Percentiles rank a stretch among this genome's conserved stretches.
These are phyloP conservation scores for Trachelus tabidus DNA, from an alignment of 2,888 invertebrate genomes.

Conservation along the genomic window DNA sequence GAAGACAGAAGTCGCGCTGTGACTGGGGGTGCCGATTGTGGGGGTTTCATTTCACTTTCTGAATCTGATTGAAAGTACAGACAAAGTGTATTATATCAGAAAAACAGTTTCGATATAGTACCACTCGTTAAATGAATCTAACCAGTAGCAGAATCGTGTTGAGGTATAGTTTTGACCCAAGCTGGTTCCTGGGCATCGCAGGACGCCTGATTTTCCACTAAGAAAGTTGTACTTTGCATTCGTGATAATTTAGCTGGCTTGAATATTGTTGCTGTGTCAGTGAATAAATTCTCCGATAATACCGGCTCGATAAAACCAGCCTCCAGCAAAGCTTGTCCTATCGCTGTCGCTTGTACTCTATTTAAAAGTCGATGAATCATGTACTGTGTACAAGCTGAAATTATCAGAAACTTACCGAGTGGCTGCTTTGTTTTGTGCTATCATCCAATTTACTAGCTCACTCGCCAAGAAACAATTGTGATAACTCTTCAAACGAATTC, in stretches of 20 bases:
- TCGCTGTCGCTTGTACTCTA: conserved; percentile 80
- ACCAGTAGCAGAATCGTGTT: conserved; percentile 66
- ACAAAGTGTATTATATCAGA: background rate
- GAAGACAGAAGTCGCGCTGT: conserved; percentile 65
- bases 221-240: conserved; percentile 58
- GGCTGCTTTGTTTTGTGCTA: conserved; percentile 80
- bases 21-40: conserved; percentile 38
- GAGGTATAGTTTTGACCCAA: conserved; percentile 73
- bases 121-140: conserved; percentile 15
- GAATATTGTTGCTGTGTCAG: conserved; percentile 67
- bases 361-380: conserved; percentile 1
- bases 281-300: conserved; percentile 61
- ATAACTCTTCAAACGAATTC: conserved; percentile 80
- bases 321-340: conserved; percentile 83
- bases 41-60: conserved; percentile 56
- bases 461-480: conserved; percentile 82
- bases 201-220: conserved; percentile 63
- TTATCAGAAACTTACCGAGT: conserved; percentile 70
- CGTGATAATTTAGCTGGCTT: conserved; percentile 63
- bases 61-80: conserved; percentile 49
- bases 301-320: conserved; percentile 80
- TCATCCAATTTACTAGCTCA: conserved; percentile 86
- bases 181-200: conserved; percentile 72
- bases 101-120: background rate
- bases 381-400: background rate